Conservation (phyloP, 1,140 invertebrate genomes). For the Pseudoatta argentina region DNA sequence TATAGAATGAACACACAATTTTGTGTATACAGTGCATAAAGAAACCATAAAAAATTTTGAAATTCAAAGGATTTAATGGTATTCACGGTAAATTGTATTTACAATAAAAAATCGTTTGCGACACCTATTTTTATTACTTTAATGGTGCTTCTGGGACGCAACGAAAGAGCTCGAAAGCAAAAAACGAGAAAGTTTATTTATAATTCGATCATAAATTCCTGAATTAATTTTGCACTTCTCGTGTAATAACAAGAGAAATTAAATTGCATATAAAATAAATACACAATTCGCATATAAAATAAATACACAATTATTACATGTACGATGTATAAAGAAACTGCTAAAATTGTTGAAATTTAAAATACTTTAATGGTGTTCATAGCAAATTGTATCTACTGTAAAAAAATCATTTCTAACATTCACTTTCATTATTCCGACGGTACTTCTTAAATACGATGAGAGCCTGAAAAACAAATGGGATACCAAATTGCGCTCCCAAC, state of each 20-base stretch:
- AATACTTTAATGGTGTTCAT: not conserved
- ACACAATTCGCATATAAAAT: too few species aligned
- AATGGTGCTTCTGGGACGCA: not conserved
- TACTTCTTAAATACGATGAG: not conserved
- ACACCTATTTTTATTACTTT: slow-evolving; percentile 1
- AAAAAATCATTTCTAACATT: slow-evolving; percentile 1
- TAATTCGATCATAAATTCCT: too few species aligned
- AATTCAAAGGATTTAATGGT: not conserved
- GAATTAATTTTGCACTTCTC: too few species aligned
- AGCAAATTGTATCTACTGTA: not conserved
- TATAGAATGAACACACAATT: not conserved
- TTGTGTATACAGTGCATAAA: not conserved
- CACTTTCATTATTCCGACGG: not conserved
- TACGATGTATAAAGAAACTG: not conserved
- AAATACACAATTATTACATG: too few species aligned
- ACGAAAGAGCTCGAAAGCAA: not conserved
- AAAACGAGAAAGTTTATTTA: not conserved
- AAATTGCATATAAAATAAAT: too few species aligned
- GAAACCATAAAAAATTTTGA: not conserved
- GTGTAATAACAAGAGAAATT: too few species aligned
- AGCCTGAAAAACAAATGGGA: not conserved
- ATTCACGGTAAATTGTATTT: not conserved
- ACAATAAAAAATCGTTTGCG: not conserved
- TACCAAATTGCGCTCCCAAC: not conserved
- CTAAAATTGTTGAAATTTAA: not conserved